Conservation (phyloP, 2,113 vertebrate species). For the Gymnarchus niloticus region DNA sequence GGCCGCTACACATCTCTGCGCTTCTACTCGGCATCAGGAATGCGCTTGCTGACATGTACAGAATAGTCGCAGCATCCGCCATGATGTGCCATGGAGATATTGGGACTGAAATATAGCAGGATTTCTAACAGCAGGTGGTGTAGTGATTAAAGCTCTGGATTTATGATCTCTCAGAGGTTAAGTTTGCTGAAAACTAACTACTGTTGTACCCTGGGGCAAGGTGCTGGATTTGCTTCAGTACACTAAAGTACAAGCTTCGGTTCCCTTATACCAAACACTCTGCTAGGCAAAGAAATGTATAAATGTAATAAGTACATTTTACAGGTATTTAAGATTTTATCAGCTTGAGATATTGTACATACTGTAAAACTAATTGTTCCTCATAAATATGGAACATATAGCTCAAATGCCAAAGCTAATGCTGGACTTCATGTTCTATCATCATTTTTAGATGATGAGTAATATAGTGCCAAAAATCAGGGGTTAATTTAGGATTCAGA, state of each 20-base stretch:
- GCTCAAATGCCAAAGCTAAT: not conserved
- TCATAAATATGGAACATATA: slow-evolving; percentile 2
- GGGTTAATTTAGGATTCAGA: not conserved
- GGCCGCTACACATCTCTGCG: slow-evolving; percentile 39
- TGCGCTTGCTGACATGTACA: not conserved
- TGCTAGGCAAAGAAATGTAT: not conserved
- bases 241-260: not conserved
- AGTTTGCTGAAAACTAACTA: not conserved
- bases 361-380: not conserved
- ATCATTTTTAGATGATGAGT: not conserved
- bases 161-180: slow-evolving; percentile 4
- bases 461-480: not conserved
- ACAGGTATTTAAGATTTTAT: not conserved
- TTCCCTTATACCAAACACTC: not conserved
- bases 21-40: not conserved
- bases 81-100: not conserved
- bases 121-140: not conserved
- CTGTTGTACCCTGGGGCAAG: not conserved
- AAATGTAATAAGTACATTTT: not conserved
- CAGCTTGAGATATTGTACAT: not conserved
- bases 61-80: not conserved
- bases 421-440: not conserved
- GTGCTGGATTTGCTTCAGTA: not conserved
- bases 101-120: not conserved
- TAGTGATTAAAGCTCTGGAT: not conserved